These are phyloP conservation scores for Hippocampus kuda DNA, from an alignment of 2,797 vertebrate species.

Conservation along the genomic window DNA sequence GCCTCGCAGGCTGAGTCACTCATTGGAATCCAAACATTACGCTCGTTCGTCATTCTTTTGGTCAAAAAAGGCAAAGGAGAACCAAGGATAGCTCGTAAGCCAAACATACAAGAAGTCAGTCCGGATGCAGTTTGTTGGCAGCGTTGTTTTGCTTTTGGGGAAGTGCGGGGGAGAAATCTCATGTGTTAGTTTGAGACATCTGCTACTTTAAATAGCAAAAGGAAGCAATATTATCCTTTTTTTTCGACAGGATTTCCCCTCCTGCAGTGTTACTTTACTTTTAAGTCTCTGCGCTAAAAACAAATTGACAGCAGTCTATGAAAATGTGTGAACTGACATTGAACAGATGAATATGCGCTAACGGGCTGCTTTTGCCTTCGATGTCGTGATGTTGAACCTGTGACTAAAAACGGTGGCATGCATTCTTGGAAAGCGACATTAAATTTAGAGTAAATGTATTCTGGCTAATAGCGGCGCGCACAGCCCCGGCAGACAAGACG, in stretches of 20 bases:
- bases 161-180: not conserved
- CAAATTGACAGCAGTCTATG: not conserved
- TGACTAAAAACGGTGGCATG: not conserved
- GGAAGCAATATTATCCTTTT: not conserved
- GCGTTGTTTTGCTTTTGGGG: not conserved
- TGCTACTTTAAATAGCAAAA: not conserved
- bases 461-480: slow-evolving; percentile 63
- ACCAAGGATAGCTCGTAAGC: not conserved
- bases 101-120: not conserved
- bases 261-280: not conserved
- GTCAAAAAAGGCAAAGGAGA: not conserved
- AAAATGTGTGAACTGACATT: not conserved
- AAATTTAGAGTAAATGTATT: not conserved
- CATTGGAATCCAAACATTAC: not conserved
- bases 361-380: not conserved
- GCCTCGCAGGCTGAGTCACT: not conserved
- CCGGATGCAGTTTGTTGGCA: not conserved
- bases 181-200: slow-evolving; percentile 5
- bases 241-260: not conserved
- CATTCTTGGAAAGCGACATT: not conserved
- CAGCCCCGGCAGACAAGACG: slow-evolving; percentile 78
- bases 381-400: not conserved
- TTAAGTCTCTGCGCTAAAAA: not conserved
- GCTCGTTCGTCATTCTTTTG: not conserved
- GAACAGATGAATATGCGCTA: not conserved